Evolutionary conservation across 2,113 vertebrate genomes (phyloP).

Genomic region (Serinus canaria): DNA sequence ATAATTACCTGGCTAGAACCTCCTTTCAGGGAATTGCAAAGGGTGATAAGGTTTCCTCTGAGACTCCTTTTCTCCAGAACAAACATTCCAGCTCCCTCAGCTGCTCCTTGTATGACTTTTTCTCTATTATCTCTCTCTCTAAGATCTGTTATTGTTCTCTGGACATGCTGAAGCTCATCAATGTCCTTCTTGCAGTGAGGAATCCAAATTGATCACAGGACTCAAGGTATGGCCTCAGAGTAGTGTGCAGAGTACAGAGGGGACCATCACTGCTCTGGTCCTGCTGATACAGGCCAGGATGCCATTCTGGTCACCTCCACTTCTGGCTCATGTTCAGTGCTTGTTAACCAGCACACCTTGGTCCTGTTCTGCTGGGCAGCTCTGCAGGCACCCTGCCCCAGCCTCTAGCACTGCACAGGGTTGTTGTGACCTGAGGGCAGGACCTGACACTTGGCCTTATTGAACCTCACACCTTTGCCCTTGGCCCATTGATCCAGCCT

Average conservation of each 20-base stretch:
- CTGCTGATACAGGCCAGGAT: background rate
- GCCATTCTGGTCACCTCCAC: background rate
- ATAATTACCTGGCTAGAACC: background rate
- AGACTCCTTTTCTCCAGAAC: background rate
- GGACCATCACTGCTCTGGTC: background rate
- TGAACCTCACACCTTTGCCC: background rate
- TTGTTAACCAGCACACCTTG: background rate
- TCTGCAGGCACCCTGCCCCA: background rate
- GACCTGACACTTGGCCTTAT: too few species aligned
- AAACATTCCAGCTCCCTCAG: background rate
- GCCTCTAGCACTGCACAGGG: too few species aligned
- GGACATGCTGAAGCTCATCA: too few species aligned
- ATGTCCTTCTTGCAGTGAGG: background rate
- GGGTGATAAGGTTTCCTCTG: background rate
- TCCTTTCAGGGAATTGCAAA: background rate
- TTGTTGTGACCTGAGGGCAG: background rate
- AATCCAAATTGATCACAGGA: background rate
- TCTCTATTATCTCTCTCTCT: background rate
- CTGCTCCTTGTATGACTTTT: background rate
- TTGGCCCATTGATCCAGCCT: background rate
- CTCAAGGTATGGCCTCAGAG: background rate
- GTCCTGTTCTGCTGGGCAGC: background rate
- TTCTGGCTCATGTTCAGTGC: background rate
- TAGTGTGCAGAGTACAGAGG: background rate
- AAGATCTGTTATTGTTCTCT: too few species aligned